Conservation (phyloP, 2,113 vertebrate species). For the Chaetorhynchus papuensis region DNA sequence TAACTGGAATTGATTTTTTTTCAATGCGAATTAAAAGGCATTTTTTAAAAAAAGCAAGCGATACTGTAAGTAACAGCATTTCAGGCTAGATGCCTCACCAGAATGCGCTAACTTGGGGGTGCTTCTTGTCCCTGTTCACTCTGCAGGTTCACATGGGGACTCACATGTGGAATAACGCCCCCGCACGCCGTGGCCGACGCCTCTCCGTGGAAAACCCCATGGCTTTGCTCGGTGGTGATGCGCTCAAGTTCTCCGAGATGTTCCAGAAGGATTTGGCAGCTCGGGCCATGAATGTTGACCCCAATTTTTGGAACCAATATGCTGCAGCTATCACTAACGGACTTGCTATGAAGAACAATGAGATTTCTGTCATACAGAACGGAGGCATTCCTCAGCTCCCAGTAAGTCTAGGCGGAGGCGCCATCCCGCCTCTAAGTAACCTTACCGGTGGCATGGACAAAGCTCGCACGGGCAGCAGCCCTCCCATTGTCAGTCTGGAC, state of each 20-base stretch:
- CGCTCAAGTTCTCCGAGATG: conserved; percentile 97
- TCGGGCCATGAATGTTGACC: conserved; percentile 95
- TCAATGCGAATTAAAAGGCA: not conserved
- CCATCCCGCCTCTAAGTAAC: conserved; percentile 85
- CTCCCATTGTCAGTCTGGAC: conserved; percentile 85
- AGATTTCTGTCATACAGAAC: conserved; percentile 99
- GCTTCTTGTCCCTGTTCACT: conserved; percentile 42
- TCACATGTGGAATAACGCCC: conserved; percentile 99
- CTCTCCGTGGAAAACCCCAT: conserved; percentile 97
- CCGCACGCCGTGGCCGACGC: conserved; percentile 91
- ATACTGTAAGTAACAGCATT: not conserved
- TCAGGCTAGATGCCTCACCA: not conserved
- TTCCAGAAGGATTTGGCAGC: conserved; percentile 98
- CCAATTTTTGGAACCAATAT: conserved; percentile 97
- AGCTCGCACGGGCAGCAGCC: conserved; percentile 82
- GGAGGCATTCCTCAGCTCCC: conserved; percentile 93
- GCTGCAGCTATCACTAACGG: conserved; percentile 96
- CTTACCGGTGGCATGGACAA: conserved; percentile 89
- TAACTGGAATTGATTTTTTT: not conserved
- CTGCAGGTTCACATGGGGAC: conserved; percentile 98
- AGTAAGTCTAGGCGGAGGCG: conserved; percentile 87
- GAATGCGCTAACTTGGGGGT: conserved; percentile 15
- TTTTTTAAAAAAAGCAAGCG: not conserved
- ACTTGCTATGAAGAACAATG: conserved; percentile 98
- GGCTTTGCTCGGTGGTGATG: conserved; percentile 91